phyloP scores from a whole-genome alignment of 1,140 invertebrate species.

The Bombus confusus region DNA sequence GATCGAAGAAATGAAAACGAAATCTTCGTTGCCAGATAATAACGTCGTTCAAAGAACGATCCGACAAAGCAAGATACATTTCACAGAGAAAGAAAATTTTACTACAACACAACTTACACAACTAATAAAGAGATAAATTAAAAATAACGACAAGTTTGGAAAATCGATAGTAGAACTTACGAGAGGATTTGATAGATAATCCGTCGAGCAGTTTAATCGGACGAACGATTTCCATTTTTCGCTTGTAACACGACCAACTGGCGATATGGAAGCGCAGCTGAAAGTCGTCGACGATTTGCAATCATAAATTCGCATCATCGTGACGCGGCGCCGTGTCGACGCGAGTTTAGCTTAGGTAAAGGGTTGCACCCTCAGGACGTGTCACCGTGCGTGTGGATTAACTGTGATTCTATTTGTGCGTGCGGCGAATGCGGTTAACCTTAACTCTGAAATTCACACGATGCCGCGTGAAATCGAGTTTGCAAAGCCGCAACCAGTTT shows the following conservation, averaged over 20 bases:
- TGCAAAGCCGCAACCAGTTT: background rate
- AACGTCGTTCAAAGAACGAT: too few relatives aligned
- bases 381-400: conserved; percentile 25
- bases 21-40: too few relatives aligned
- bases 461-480: conserved; percentile 27
- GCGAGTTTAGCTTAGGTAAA: background rate
- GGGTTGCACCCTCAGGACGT: background rate
- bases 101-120: too few relatives aligned
- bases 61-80: too few relatives aligned
- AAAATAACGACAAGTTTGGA: too few relatives aligned
- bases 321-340: too few relatives aligned
- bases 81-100: too few relatives aligned
- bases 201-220: background rate
- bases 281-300: background rate
- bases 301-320: conserved; percentile 18
- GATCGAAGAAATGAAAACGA: too few relatives aligned
- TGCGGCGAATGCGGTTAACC: conserved; percentile 30
- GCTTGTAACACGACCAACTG: background rate
- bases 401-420: conserved; percentile 24
- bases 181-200: background rate
- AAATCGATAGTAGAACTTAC: background rate
- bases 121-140: too few relatives aligned
- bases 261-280: background rate
- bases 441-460: conserved; percentile 27
- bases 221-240: background rate